Evolutionary conservation across 2,113 vertebrate genomes (phyloP).

Genomic region (Platycercus adscitus): DNA sequence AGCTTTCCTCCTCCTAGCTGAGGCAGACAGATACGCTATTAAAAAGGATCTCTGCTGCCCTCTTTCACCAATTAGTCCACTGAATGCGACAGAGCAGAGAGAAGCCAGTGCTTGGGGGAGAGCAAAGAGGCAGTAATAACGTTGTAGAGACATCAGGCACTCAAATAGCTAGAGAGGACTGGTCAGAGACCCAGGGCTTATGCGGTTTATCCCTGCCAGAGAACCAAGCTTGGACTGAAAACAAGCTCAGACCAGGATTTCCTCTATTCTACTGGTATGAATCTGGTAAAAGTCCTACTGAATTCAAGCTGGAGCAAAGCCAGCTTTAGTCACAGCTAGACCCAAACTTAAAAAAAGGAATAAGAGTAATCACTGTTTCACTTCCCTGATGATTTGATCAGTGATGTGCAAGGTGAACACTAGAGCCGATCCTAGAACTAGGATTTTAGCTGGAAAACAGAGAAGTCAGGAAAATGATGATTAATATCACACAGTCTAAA

Average conservation of each 20-base stretch:
- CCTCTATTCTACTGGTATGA: neutral
- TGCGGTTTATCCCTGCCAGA: neutral
- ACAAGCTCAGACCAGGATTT: neutral
- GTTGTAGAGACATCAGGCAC: neutral
- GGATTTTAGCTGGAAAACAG: neutral
- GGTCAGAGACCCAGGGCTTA: neutral
- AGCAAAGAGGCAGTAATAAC: neutral
- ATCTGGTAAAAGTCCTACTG: neutral
- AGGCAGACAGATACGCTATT: neutral
- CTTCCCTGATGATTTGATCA: neutral
- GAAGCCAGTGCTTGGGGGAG: neutral
- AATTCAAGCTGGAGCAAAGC: neutral
- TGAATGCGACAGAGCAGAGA: neutral
- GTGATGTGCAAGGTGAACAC: neutral
- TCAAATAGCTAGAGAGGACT: neutral
- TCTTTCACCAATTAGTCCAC: constrained; percentile 45
- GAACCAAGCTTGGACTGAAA: neutral
- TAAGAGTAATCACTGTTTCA: neutral
- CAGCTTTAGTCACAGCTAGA: neutral
- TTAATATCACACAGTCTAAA: neutral
- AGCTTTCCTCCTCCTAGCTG: neutral
- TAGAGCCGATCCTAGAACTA: neutral
- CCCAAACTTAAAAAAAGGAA: neutral
- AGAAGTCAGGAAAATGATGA: neutral
- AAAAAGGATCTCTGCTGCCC: constrained; percentile 58